phyloP scores from a whole-genome alignment of 2,888 invertebrate species.

The Sinodicranocentrus sp. region DNA sequence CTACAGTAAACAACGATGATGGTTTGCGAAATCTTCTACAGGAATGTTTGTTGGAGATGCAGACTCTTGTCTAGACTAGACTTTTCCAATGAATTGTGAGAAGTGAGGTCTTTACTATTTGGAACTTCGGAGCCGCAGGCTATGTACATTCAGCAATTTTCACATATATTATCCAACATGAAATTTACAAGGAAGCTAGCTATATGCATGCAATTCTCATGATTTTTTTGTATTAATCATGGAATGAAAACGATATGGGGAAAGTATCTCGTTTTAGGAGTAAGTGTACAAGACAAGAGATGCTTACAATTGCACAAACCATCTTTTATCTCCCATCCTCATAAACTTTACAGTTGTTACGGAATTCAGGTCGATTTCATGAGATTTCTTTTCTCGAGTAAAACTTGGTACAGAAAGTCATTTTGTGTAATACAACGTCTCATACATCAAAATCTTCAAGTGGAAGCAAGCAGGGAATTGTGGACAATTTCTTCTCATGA shows the following conservation, averaged over 20 bases:
- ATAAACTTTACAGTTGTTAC: background rate
- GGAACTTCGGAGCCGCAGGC: slow-evolving; percentile 40
- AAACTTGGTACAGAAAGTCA: slow-evolving; percentile 28
- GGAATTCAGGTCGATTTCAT: slow-evolving; percentile 60
- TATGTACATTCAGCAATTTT: slow-evolving; percentile 25
- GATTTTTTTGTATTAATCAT: slow-evolving; percentile 61
- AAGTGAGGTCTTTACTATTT: no score
- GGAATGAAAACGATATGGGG: slow-evolving; percentile 45
- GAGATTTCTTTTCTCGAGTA: slow-evolving; percentile 59
- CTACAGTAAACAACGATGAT: no score
- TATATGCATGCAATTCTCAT: slow-evolving; percentile 60
- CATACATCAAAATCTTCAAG: background rate
- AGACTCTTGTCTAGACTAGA: no score
- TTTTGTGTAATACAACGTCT: slow-evolving; percentile 4
- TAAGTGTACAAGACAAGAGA: no score
- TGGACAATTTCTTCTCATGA: slow-evolving; percentile 17
- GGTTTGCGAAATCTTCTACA: no score
- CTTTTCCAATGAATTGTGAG: no score
- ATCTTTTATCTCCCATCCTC: background rate
- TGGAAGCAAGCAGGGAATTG: background rate
- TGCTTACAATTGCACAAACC: background rate
- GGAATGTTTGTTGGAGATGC: no score
- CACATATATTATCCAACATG: background rate
- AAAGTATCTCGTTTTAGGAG: background rate
- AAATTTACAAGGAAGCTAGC: slow-evolving; percentile 35